phyloP scores from a whole-genome alignment of 64 coral and sea anemone genomes.

The Montipora cactus region DNA sequence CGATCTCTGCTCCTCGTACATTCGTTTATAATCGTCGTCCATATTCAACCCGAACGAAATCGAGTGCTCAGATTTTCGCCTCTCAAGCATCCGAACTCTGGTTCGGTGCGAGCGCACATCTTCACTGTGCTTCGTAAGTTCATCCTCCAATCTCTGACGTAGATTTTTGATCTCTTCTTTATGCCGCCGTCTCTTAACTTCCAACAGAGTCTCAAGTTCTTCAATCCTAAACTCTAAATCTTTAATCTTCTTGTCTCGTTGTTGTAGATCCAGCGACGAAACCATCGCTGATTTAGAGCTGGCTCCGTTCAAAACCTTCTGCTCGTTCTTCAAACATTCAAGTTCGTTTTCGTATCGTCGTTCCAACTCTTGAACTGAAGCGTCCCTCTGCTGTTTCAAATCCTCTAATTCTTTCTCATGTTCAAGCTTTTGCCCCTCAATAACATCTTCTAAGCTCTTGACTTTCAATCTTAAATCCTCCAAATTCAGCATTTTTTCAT shows the following conservation, averaged over 20 bases:
- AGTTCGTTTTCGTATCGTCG: slow-evolving; percentile 47
- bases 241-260: slow-evolving; percentile 70
- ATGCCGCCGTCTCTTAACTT: slow-evolving; percentile 89
- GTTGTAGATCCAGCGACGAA: not conserved
- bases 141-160: slow-evolving; percentile 78
- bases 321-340: not conserved
- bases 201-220: slow-evolving; percentile 90
- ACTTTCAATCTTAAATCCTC: slow-evolving; percentile 81
- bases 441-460: slow-evolving; percentile 87
- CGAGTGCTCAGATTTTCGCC: slow-evolving; percentile 47
- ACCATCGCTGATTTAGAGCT: slow-evolving; percentile 1
- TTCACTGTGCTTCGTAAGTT: slow-evolving; percentile 79
- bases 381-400: slow-evolving; percentile 41
- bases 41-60: slow-evolving; percentile 33
- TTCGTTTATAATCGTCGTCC: slow-evolving; percentile 78
- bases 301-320: slow-evolving; percentile 20
- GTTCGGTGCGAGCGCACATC: slow-evolving; percentile 71
- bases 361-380: slow-evolving; percentile 26
- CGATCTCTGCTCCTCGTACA: slow-evolving; percentile 73
- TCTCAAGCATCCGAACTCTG: slow-evolving; percentile 50
- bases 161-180: slow-evolving; percentile 87
- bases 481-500: slow-evolving; percentile 69
- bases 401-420: slow-evolving; percentile 74
- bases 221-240: slow-evolving; percentile 89
- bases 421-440: slow-evolving; percentile 92